Evolutionary conservation across 2,888 invertebrate genomes (phyloP).

Genomic region (Machimus atricapillus): DNA sequence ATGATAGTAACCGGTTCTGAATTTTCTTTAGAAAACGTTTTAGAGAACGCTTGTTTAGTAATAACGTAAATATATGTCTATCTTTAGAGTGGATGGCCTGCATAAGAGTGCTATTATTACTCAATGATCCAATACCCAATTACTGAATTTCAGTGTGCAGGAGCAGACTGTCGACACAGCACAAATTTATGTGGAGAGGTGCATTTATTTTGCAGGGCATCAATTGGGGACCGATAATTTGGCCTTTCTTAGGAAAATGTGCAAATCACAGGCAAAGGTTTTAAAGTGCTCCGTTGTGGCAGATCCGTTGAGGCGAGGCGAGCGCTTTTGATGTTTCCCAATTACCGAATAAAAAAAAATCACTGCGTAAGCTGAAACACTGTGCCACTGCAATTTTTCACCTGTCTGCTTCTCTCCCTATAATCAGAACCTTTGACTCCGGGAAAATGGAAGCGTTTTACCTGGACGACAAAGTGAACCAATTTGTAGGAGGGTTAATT

Average conservation of each 20-base stretch:
- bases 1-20: too few relatives aligned
- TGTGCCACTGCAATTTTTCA: slow-evolving; percentile 13
- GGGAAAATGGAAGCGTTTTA: slow-evolving; percentile 3
- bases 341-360: slow-evolving; percentile 23
- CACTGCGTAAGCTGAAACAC: slow-evolving; percentile 23
- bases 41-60: too few relatives aligned
- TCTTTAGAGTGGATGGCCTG: not conserved
- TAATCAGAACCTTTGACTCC: slow-evolving; percentile 29
- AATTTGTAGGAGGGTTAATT: slow-evolving; percentile 34
- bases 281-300: not conserved
- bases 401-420: slow-evolving; percentile 8
- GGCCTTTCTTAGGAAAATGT: not conserved
- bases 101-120: too few relatives aligned
- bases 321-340: slow-evolving; percentile 11
- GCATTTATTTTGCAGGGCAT: not conserved
- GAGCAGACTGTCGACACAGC: not conserved
- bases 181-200: not conserved
- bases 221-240: not conserved
- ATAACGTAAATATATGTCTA: not conserved
- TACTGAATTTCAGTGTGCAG: not conserved
- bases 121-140: too few relatives aligned
- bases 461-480: slow-evolving; percentile 32
- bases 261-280: not conserved
- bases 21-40: too few relatives aligned
- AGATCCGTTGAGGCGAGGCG: not conserved